A percentile compares a stretch with the other conserved stretches of the same genome.
These are phyloP conservation scores for Tachysurus fulvidraco DNA, from an alignment of 2,113 vertebrate species.

Conservation along the genomic window DNA sequence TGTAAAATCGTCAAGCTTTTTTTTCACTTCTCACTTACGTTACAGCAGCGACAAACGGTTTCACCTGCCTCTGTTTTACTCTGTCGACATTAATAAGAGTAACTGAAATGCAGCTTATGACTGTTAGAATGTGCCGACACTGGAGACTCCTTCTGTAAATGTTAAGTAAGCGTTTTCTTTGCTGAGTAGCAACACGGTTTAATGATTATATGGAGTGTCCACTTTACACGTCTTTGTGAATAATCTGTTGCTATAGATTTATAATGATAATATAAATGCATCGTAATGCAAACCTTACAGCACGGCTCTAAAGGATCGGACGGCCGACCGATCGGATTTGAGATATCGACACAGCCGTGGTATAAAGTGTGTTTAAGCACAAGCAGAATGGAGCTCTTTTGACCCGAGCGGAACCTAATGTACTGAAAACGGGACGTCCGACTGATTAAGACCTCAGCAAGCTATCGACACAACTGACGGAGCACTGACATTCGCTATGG, in stretches of 20 bases:
- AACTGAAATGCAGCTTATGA: not conserved
- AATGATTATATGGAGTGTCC: not conserved
- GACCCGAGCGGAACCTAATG: not conserved
- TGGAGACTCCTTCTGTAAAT: not conserved
- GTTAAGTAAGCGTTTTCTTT: not conserved
- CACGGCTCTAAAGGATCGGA: not conserved
- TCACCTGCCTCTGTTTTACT: not conserved
- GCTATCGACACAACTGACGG: constrained; percentile 12
- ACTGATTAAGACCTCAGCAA: constrained; percentile 17
- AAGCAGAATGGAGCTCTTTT: not conserved
- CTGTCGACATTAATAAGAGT: not conserved
- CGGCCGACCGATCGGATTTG: not conserved
- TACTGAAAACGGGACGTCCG: not conserved
- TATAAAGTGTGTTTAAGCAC: not conserved
- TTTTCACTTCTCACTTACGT: not conserved
- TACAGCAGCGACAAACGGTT: not conserved
- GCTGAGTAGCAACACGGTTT: not conserved
- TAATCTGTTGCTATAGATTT: not conserved
- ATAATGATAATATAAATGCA: not conserved
- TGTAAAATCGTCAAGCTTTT: too few relatives aligned
- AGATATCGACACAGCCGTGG: not conserved
- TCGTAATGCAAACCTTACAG: not conserved
- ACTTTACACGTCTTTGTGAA: not conserved
- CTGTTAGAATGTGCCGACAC: not conserved
- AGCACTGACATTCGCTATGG: not conserved